Percentiles rank a stretch among this genome's conserved stretches.
Conservation (phyloP, 2,888 invertebrate genomes). For the Hedya salicella region DNA sequence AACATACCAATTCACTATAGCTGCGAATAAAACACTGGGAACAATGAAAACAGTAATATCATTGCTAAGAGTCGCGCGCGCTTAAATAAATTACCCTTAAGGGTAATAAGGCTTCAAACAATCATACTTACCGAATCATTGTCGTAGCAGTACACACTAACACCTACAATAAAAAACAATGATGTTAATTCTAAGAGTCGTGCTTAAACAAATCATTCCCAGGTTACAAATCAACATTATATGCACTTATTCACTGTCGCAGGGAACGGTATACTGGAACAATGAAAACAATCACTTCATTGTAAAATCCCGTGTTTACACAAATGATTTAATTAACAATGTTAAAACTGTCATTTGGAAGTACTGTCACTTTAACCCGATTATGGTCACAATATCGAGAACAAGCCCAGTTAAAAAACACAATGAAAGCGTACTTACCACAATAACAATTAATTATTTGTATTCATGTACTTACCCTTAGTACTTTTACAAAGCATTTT, state of each 20-base stretch:
- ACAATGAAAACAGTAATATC: too few species aligned
- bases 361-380: constrained; percentile 36
- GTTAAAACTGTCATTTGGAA: constrained; percentile 17
- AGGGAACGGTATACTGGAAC: not conserved
- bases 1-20: too few species aligned
- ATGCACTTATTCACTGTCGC: not conserved
- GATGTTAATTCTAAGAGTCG: too few species aligned
- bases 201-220: too few species aligned
- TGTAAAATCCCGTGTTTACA: constrained; percentile 28
- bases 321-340: constrained; percentile 31
- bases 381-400: constrained; percentile 45
- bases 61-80: too few species aligned
- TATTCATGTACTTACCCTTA: constrained; percentile 52
- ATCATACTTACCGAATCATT: too few species aligned
- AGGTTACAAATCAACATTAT: not conserved
- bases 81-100: too few species aligned
- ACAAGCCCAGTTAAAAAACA: constrained; percentile 55
- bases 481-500: constrained; percentile 57
- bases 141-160: too few species aligned
- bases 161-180: too few species aligned
- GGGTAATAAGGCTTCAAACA: too few species aligned
- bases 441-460: constrained; percentile 67
- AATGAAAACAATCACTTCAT: constrained; percentile 21
- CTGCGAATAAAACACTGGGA: too few species aligned
- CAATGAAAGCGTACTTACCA: constrained; percentile 50